phyloP scores from a whole-genome alignment of 2,113 vertebrate genomes.

The Saguinus imperator region DNA sequence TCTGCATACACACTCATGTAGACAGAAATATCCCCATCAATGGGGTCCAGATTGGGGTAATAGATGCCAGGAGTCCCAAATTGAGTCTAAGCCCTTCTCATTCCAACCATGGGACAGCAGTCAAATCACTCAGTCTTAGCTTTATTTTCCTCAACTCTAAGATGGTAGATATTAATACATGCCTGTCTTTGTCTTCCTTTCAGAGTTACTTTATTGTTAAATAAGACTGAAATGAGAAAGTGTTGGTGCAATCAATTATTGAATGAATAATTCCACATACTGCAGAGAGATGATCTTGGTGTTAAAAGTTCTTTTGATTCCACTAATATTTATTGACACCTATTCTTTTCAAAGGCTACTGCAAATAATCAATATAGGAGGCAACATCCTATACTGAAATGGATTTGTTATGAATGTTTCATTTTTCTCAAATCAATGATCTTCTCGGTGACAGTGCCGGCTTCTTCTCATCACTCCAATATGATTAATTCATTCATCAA shows the following conservation, averaged over 20 bases:
- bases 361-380: neutral
- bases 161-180: neutral
- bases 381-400: neutral
- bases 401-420: constrained; percentile 45
- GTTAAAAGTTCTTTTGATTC: neutral
- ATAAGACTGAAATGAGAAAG: constrained; percentile 3
- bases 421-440: constrained; percentile 62
- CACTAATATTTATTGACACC: neutral
- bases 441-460: constrained; percentile 63
- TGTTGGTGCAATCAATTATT: neutral
- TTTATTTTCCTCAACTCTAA: neutral
- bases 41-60: neutral
- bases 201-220: neutral
- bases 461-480: constrained; percentile 63
- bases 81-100: neutral
- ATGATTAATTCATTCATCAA: constrained; percentile 80
- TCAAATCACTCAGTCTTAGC: neutral
- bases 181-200: neutral
- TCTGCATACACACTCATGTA: neutral
- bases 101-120: neutral
- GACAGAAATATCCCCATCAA: neutral
- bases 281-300: neutral
- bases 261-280: neutral
- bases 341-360: neutral
- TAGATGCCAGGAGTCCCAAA: no score